Percentiles rank a stretch among this genome's conserved stretches.
Evolutionary conservation across 2,888 invertebrate genomes (phyloP).

Genomic region (Ypsolopha scabrella): DNA sequence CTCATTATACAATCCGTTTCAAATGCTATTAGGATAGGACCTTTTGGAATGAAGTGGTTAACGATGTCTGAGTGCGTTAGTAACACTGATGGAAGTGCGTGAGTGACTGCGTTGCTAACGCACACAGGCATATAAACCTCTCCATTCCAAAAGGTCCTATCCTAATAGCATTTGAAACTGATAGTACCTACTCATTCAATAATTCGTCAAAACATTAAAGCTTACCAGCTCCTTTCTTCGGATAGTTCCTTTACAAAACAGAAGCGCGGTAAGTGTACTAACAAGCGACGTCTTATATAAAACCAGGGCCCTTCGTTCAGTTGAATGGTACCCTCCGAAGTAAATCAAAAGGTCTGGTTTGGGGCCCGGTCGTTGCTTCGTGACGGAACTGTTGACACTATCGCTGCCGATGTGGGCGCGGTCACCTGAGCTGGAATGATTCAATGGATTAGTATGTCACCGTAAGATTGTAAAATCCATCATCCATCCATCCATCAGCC

Average conservation of each 20-base stretch:
- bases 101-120: no score
- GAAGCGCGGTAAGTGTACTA: conserved; percentile 68
- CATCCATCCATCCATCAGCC: no score
- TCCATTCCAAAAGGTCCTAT: no score
- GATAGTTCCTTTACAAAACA: conserved; percentile 55
- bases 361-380: conserved; percentile 26
- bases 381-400: conserved; percentile 73
- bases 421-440: conserved; percentile 55
- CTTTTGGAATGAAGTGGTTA: no score
- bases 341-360: conserved; percentile 61
- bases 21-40: no score
- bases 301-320: conserved; percentile 62
- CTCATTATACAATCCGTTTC: no score
- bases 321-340: conserved; percentile 68
- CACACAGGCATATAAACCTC: no score
- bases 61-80: no score
- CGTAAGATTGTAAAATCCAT: no score
- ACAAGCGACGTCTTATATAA: conserved; percentile 70
- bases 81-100: no score
- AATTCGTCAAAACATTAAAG: background rate
- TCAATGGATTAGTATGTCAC: background rate
- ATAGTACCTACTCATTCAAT: no score
- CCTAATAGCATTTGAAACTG: no score
- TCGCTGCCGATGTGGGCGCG: conserved; percentile 70
- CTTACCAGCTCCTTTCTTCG: conserved; percentile 18